phyloP scores from a whole-genome alignment of 2,888 invertebrate species.

The Actias luna region DNA sequence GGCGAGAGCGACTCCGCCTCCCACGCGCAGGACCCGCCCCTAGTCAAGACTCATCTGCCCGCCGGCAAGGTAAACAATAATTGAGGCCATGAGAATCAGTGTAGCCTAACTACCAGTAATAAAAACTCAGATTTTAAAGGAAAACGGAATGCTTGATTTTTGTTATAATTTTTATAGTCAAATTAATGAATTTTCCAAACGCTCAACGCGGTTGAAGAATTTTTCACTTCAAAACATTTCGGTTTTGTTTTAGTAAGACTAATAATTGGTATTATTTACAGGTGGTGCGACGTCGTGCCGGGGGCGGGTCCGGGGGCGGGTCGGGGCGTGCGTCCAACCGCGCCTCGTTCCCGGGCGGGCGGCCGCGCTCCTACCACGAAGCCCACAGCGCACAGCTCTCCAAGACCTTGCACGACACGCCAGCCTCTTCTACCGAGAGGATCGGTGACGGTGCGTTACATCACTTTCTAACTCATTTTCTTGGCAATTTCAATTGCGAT shows the following conservation, averaged over 20 bases:
- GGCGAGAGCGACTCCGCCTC: conserved; percentile 81
- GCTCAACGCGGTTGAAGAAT: no score
- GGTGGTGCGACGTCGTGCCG: conserved; percentile 83
- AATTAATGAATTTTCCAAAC: no score
- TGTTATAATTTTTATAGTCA: no score
- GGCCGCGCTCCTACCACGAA: conserved; percentile 64
- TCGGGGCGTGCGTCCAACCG: conserved; percentile 68
- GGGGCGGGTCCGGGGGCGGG: conserved; percentile 39
- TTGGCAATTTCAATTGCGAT: no score
- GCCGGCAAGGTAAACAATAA: conserved; percentile 90
- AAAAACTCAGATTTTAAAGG: no score
- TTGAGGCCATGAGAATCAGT: no score
- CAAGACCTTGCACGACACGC: conserved; percentile 66
- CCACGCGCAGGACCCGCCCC: conserved; percentile 79
- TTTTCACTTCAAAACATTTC: no score
- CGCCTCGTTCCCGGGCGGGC: conserved; percentile 84
- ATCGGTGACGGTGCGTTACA: conserved; percentile 67
- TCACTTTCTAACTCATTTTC: not conserved
- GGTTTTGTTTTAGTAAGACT: no score
- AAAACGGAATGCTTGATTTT: no score
- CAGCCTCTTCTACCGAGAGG: conserved; percentile 81
- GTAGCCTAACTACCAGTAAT: no score
- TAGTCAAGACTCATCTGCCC: conserved; percentile 85
- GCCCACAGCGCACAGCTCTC: conserved; percentile 19
- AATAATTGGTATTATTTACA: conserved; percentile 35